phyloP scores from a whole-genome alignment of 2,888 invertebrate genomes.

The Diabrotica balteata region DNA sequence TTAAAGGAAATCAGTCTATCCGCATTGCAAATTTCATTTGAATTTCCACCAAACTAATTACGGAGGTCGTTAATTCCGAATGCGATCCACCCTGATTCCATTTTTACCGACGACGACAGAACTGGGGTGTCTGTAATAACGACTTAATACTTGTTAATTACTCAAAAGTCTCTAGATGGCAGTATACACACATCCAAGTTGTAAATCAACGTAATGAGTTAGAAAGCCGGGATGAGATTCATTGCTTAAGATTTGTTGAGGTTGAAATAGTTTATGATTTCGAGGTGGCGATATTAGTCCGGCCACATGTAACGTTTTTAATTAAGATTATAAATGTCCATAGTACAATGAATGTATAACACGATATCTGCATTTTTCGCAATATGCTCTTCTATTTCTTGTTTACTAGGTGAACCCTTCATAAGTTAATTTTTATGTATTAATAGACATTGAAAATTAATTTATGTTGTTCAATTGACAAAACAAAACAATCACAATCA shows the following conservation, averaged over 20 bases:
- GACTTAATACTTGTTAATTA: slow-evolving; percentile 50
- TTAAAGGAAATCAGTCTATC: background rate
- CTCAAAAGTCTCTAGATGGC: slow-evolving; percentile 43
- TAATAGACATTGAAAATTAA: no score
- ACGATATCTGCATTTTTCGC: no score
- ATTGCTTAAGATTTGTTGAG: slow-evolving; percentile 32
- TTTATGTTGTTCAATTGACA: no score
- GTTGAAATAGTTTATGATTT: slow-evolving; percentile 24
- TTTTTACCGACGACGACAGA: slow-evolving; percentile 38
- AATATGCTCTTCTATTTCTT: no score
- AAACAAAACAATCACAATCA: no score
- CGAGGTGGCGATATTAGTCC: no score
- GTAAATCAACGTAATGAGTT: slow-evolving; percentile 46
- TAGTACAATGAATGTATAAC: no score
- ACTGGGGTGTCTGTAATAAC: slow-evolving; percentile 45
- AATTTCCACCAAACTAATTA: slow-evolving; percentile 42
- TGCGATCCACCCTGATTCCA: slow-evolving; percentile 39
- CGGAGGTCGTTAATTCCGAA: slow-evolving; percentile 43
- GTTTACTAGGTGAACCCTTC: no score
- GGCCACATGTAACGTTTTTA: no score
- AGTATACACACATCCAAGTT: slow-evolving; percentile 44
- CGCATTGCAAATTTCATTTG: slow-evolving; percentile 2
- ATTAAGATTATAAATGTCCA: no score
- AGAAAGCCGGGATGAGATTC: slow-evolving; percentile 36
- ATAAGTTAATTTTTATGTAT: no score